Base-by-base conservation (phyloP, 1,140 invertebrate species). In the Venturia canescens region DNA sequence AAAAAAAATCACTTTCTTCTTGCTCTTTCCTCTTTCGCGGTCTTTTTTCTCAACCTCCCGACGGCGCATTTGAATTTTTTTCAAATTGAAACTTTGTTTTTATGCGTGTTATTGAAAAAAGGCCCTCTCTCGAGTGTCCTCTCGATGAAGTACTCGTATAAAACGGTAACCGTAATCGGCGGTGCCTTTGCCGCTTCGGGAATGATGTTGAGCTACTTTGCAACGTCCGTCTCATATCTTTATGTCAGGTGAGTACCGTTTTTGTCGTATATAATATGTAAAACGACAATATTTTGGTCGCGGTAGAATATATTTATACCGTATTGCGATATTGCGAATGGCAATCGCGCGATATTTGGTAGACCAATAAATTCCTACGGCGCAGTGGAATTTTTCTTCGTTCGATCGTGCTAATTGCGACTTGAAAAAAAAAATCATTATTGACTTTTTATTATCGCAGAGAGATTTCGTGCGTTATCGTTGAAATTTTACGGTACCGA, bases 71-170 rank as follows among this genome's bases (percentile, higher is more conserved):
- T 44, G 81, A 76, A 81, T 53, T 82, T 80, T 78, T 83, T 34
- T 34, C 3, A 34, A 34, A 34, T 34, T 34, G 29, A 60, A 27
- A 72, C 27, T 78, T 84, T 75, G 48, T 81, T n/a, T 63, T 63
- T 69, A n/a, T n/a, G n/a, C n/a, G n/a, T 69, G 82, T 82, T 75
- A 78, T 84, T 79, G 72, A 88, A 95, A 90, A 85, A 93, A 95
- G 98, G 97, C 87, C 97, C 97, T 11, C 89, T 99, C 77, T 97
- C 97, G 7, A 97, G 96, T 87, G 95, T 97, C 70, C 91, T 98
- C 38, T 97, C 97, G 0, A 95, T 96, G 77, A 96, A 96, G 86
- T 97, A 95, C 92, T 98, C 97, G n/a, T 98, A 98, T 88, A 93
- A 96, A 34, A 96, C 94, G 2, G 96, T 98, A 7, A 97, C 97